Base-by-base conservation (phyloP, 1,140 invertebrate genomes). In the Aphidius ervi region DNA sequence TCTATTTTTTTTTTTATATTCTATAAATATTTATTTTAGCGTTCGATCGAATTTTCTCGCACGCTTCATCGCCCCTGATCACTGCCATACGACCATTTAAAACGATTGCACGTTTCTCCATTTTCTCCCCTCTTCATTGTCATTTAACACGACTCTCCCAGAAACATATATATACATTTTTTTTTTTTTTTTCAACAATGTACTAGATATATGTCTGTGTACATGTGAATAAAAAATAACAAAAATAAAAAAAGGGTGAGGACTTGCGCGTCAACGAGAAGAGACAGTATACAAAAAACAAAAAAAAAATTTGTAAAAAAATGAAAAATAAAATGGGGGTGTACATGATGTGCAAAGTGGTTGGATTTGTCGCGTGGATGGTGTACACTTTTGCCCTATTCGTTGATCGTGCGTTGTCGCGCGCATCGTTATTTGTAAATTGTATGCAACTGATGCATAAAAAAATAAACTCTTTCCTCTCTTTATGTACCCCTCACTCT, bases 1-100 rank as follows among this genome's bases (percentile, higher is more conserved):
- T 6, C 42, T 6, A 43, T 43, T 43, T 43, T 43, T 43, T 53
- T 53, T n/a, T 10, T 10, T 6, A 0, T 54, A 39, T 54, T 54
- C 42, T 54, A 16, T 31, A 31, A 31, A 31, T 31, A 31, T 31
- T 31, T 31, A 31, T 31, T 31, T 31, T 31, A 31, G 16, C 37
- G 41, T 48, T 31, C 53, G 46, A 61, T 61, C 54, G 54, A 41
- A 56, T 56, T 61, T 61, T 61, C 53, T 47, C 53, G 59, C 53
- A 61, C 54, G 50, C 54, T 61, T 37, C 58, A 49, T 54, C 59
- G 43, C 49, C 58, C 52, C 45, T 41, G 46, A 60, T 54, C 42
- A 60, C 54, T 54, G 58, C 41, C 31, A 37, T 46, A 54, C 52
- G 58, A 54, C 43, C 42, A 49, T 56, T 61, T 56, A 56, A 61